These are phyloP conservation scores for Labrus mixtus DNA, from an alignment of 2,113 vertebrate species.

Conservation along the genomic window DNA sequence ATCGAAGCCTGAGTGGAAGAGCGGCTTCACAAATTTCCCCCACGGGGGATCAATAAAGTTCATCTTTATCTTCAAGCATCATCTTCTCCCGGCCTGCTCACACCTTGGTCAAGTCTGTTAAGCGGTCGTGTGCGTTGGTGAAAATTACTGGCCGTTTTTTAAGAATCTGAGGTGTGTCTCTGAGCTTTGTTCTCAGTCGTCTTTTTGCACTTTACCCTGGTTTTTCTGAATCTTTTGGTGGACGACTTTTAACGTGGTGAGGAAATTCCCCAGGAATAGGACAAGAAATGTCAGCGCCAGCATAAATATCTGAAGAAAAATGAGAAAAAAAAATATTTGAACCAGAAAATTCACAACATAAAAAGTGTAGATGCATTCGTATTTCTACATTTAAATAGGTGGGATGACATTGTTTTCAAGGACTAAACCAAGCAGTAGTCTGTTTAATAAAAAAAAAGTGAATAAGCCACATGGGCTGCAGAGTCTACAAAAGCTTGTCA, in stretches of 20 bases:
- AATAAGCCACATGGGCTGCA: neutral
- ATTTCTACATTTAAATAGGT: neutral
- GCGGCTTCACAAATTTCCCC: too few species aligned
- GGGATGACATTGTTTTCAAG: neutral
- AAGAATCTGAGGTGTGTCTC: neutral
- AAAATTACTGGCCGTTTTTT: slow-evolving; percentile 42
- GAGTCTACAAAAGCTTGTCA: neutral
- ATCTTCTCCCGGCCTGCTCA: slow-evolving; percentile 8
- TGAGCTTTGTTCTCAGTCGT: slow-evolving; percentile 66
- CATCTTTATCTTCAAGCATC: too few species aligned
- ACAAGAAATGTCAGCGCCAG: slow-evolving; percentile 93
- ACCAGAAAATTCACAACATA: neutral
- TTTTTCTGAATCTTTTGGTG: slow-evolving; percentile 94
- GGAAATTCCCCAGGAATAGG: slow-evolving; percentile 97
- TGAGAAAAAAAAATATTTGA: neutral
- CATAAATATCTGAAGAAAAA: slow-evolving; percentile 89
- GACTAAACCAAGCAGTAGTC: neutral
- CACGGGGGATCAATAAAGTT: too few species aligned
- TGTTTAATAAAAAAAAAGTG: neutral
- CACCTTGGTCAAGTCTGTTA: slow-evolving; percentile 15
- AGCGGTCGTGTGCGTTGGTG: slow-evolving; percentile 49
- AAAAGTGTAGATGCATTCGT: too few species aligned
- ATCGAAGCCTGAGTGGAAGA: slow-evolving; percentile 40
- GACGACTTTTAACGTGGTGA: slow-evolving; percentile 96
- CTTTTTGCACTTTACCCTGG: slow-evolving; percentile 84